Percentiles rank a stretch among this genome's conserved stretches.
These are phyloP conservation scores for Chloebia gouldiae DNA, from an alignment of 2,113 vertebrate species.

Conservation along the genomic window DNA sequence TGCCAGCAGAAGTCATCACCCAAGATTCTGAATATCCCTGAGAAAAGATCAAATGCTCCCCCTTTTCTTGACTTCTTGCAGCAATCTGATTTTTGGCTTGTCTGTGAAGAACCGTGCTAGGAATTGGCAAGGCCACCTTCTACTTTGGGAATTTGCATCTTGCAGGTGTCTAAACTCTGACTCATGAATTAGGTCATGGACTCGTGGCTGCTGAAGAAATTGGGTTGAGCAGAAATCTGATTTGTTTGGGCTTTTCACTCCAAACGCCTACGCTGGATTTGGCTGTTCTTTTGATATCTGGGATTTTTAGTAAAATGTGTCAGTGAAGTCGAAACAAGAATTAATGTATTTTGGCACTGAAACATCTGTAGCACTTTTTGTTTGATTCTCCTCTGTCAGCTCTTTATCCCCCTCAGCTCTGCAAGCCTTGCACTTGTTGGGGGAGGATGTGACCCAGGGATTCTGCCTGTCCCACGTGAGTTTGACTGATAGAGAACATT, in stretches of 20 bases:
- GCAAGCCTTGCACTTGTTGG: neutral
- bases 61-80: neutral
- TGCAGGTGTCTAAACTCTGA: neutral
- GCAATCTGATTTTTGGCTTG: neutral
- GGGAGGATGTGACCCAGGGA: rapidly evolving
- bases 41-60: neutral
- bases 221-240: neutral
- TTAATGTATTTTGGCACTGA: neutral
- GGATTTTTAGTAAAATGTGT: neutral
- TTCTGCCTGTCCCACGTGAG: neutral
- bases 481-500: neutral
- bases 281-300: neutral
- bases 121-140: neutral
- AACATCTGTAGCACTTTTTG: neutral
- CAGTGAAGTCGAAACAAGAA: neutral
- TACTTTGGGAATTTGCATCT: neutral
- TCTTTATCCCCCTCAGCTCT: neutral
- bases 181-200: neutral
- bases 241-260: neutral
- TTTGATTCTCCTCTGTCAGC: neutral
- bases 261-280: neutral
- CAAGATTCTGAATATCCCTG: neutral
- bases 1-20: neutral
- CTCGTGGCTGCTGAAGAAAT: neutral
- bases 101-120: neutral